Percentiles rank a stretch among this genome's conserved stretches.
These are phyloP conservation scores for Hemaris fuciformis DNA, from an alignment of 2,888 invertebrate genomes.

Conservation along the genomic window DNA sequence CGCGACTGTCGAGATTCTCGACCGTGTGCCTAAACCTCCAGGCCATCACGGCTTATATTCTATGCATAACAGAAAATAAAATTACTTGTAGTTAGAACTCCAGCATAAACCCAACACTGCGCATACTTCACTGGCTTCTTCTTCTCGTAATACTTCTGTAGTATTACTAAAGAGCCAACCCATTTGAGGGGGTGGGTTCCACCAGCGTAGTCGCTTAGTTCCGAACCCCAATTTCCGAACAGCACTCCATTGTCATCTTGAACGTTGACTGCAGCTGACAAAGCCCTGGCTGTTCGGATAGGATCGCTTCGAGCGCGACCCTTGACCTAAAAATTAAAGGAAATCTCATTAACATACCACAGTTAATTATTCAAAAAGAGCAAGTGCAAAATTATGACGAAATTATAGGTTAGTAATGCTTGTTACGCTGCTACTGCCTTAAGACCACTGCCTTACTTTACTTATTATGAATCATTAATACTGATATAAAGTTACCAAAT, in stretches of 20 bases:
- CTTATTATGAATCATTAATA: neutral
- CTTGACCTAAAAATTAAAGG: conserved; percentile 55
- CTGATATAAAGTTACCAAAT: neutral
- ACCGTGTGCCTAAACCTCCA: too few species aligned
- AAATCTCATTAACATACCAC: conserved; percentile 4
- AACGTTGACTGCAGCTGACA: conserved; percentile 94
- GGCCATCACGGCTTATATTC: too few species aligned
- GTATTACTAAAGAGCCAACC: conserved; percentile 92
- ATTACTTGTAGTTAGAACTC: conserved; percentile 91
- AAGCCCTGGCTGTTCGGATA: conserved; percentile 86
- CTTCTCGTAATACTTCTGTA: conserved; percentile 91
- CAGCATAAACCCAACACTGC: conserved; percentile 98
- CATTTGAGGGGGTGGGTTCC: conserved; percentile 94
- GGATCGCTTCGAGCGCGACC: conserved; percentile 88
- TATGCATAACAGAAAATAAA: neutral
- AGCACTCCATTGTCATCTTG: conserved; percentile 93
- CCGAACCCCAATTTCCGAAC: conserved; percentile 93
- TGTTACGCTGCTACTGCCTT: neutral
- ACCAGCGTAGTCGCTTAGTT: conserved; percentile 91
- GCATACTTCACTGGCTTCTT: conserved; percentile 95
- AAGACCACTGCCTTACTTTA: neutral
- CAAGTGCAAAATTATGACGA: neutral
- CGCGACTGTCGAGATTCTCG: too few species aligned
- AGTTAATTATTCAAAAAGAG: neutral
- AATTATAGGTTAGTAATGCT: neutral